Evolutionary conservation across 2,113 vertebrate genomes (phyloP).

Genomic region (Tetrax tetrax): DNA sequence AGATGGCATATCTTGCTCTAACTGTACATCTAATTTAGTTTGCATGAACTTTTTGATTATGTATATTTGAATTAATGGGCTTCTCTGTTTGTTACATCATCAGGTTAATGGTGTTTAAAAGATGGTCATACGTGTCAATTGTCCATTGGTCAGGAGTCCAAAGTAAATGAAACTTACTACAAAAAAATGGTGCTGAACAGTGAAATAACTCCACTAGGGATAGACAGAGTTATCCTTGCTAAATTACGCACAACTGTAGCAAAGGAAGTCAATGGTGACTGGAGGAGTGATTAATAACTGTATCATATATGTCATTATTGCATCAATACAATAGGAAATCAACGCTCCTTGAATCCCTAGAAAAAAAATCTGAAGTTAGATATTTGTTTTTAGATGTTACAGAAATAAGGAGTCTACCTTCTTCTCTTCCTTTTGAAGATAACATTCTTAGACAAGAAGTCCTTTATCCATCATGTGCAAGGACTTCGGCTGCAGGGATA

Average conservation of each 20-base stretch:
- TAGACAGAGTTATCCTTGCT: background rate
- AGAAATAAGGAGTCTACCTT: background rate
- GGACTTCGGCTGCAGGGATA: background rate
- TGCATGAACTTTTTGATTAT: constrained; percentile 34
- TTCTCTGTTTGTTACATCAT: constrained; percentile 10
- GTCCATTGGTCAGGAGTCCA: background rate
- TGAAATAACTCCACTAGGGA: background rate
- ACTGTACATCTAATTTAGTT: constrained; percentile 51
- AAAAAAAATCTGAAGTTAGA: background rate
- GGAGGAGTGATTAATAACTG: background rate
- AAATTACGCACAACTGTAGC: background rate
- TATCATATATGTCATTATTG: background rate
- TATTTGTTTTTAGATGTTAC: background rate
- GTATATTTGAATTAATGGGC: constrained; percentile 40
- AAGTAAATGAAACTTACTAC: background rate
- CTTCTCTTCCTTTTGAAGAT: background rate
- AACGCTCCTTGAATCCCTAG: too few relatives aligned
- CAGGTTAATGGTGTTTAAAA: constrained; percentile 7
- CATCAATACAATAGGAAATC: background rate
- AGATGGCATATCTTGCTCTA: constrained; percentile 57
- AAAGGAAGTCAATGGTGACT: background rate
- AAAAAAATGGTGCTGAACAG: background rate
- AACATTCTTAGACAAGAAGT: background rate
- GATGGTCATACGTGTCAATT: background rate
- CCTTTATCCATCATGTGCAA: fast-evolving